phyloP scores from a whole-genome alignment of 2,797 vertebrate species.

The Chelon auratus region DNA sequence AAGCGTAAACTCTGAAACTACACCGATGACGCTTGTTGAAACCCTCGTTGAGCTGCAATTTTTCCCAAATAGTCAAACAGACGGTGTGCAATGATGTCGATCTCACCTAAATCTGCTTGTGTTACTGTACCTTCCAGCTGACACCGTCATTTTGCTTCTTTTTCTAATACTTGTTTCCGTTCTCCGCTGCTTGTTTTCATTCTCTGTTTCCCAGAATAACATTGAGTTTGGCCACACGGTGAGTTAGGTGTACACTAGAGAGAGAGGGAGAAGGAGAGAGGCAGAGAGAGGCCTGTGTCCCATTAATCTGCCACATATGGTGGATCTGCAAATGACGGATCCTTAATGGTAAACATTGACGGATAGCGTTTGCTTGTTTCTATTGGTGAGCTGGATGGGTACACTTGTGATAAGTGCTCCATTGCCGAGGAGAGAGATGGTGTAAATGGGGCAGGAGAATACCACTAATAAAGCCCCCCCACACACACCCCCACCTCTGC shows the following conservation, averaged over 20 bases:
- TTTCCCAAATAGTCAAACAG: not conserved
- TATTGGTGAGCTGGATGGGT: slow-evolving; percentile 97
- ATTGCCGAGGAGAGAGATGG: slow-evolving; percentile 93
- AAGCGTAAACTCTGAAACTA: not conserved
- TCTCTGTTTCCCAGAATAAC: slow-evolving; percentile 71
- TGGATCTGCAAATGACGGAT: slow-evolving; percentile 95
- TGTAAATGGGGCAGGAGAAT: slow-evolving; percentile 95
- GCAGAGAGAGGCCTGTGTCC: slow-evolving; percentile 68
- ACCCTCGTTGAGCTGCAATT: not conserved
- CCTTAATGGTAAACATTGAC: slow-evolving; percentile 96
- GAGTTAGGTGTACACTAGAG: slow-evolving; percentile 56
- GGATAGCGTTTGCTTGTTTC: slow-evolving; percentile 96
- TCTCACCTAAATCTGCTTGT: slow-evolving; percentile 7
- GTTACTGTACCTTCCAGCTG: slow-evolving; percentile 7
- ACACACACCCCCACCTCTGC: slow-evolving; percentile 66
- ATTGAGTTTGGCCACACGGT: slow-evolving; percentile 72
- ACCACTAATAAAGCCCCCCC: slow-evolving; percentile 92
- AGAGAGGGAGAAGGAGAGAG: slow-evolving; percentile 37
- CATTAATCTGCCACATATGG: slow-evolving; percentile 85
- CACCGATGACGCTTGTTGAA: not conserved
- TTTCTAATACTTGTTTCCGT: slow-evolving; percentile 58
- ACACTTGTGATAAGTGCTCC: slow-evolving; percentile 99
- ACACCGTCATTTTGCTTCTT: slow-evolving; percentile 28
- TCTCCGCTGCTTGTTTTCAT: slow-evolving; percentile 72
- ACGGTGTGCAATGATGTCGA: slow-evolving; percentile 7